phyloP scores from a whole-genome alignment of 2,113 vertebrate species.

The Neotoma lepida region DNA sequence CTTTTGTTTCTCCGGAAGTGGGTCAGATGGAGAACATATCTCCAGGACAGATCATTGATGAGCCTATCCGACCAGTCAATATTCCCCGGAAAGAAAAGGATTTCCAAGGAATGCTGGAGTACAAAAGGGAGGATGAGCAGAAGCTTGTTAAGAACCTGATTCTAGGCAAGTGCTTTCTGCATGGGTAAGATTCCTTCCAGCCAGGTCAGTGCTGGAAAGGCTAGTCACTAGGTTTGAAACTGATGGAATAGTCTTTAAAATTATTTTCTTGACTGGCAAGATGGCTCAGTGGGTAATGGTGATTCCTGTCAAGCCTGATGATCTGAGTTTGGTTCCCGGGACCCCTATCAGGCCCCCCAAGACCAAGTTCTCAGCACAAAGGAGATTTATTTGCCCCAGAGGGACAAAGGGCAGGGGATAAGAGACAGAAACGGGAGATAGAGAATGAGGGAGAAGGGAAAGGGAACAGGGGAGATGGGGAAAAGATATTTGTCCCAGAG shows the following conservation, averaged over 20 bases:
- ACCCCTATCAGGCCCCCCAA: not conserved
- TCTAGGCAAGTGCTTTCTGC: slow-evolving; percentile 87
- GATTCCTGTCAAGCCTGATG: not conserved
- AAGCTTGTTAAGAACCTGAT: slow-evolving; percentile 98
- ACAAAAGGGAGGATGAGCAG: slow-evolving; percentile 97
- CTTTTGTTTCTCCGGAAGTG: slow-evolving; percentile 76
- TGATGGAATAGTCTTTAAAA: not conserved
- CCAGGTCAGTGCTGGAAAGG: not conserved
- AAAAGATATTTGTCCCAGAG: not conserved
- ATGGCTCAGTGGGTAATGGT: not conserved
- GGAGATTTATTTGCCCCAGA: not conserved
- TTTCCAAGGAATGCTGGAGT: slow-evolving; percentile 99
- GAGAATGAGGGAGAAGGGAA: not conserved
- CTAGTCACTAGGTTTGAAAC: not conserved
- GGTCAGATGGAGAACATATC: slow-evolving; percentile 93
- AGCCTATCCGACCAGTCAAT: slow-evolving; percentile 96
- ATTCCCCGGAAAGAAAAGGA: slow-evolving; percentile 99
- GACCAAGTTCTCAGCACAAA: not conserved
- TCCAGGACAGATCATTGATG: slow-evolving; percentile 96
- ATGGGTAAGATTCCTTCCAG: not conserved
- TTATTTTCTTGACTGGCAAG: not conserved
- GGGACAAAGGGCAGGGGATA: not conserved
- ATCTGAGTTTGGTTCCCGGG: not conserved
- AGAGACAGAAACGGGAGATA: not conserved
- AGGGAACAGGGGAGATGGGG: not conserved